Evolutionary conservation across 2,113 vertebrate species (phyloP).

Genomic region (Stigmatopora argus): DNA sequence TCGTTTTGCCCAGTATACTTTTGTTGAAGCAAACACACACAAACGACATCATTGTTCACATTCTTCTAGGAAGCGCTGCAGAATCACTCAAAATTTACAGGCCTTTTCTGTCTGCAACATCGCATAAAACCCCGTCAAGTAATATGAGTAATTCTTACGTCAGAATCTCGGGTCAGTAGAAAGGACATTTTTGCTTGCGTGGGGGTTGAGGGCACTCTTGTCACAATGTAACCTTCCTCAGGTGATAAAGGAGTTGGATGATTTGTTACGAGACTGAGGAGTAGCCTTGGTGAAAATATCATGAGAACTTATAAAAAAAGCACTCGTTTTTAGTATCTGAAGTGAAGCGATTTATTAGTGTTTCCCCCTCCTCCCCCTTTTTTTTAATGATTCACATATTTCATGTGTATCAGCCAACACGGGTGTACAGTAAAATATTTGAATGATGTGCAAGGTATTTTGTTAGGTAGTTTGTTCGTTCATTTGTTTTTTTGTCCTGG

Average conservation of each 20-base stretch:
- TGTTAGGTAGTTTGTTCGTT: background rate
- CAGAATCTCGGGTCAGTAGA: conserved; percentile 26
- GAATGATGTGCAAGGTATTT: conserved; percentile 53
- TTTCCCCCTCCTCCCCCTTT: conserved; percentile 27
- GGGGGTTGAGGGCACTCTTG: conserved; percentile 3
- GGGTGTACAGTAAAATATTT: conserved; percentile 64
- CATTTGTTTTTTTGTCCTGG: conserved; percentile 22
- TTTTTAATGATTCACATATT: conserved; percentile 48
- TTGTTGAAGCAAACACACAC: conserved; percentile 22
- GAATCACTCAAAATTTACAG: conserved; percentile 44
- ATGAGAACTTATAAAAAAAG: conserved; percentile 35
- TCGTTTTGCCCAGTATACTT: conserved; percentile 62
- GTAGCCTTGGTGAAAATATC: conserved; percentile 29
- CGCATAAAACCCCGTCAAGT: conserved; percentile 24
- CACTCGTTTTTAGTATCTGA: conserved; percentile 59
- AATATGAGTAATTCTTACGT: conserved; percentile 27
- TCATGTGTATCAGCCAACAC: conserved; percentile 65
- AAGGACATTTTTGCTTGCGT: conserved; percentile 32
- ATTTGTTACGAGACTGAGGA: conserved; percentile 28
- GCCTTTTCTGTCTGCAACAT: conserved; percentile 30
- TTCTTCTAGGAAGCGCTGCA: conserved; percentile 43
- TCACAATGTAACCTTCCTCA: conserved; percentile 52
- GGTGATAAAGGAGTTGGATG: conserved; percentile 37
- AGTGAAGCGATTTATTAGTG: conserved; percentile 39
- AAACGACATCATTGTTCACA: conserved; percentile 17